Percentiles rank a stretch among this genome's conserved stretches.
These are phyloP conservation scores for Hypsibius dujardini DNA, from an alignment of 1,140 invertebrate genomes.

Conservation along the genomic window DNA sequence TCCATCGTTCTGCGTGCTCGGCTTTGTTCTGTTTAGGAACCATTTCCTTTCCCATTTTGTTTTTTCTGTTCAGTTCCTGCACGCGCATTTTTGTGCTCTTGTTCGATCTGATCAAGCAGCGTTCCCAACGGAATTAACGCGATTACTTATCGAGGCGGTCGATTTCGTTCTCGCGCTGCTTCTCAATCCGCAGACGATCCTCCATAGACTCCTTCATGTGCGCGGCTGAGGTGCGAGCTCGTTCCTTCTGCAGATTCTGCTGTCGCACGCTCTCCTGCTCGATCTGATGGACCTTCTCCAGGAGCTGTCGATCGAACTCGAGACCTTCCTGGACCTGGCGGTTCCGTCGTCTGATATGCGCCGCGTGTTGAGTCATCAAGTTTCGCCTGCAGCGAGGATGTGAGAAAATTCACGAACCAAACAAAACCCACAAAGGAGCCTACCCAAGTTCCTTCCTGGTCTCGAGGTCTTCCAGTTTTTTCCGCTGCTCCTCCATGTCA, in stretches of 20 bases:
- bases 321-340: slow-evolving; percentile 15
- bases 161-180: slow-evolving; percentile 2
- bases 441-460: background rate
- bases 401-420: too few relatives aligned
- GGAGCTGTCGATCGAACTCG: background rate
- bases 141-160: slow-evolving; percentile 5
- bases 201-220: slow-evolving; percentile 2
- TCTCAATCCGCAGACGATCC: background rate
- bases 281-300: background rate
- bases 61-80: too few relatives aligned
- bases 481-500: slow-evolving; percentile 10
- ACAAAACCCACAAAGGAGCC: too few relatives aligned
- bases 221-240: background rate
- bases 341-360: background rate
- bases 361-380: slow-evolving; percentile 8
- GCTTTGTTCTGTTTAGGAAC: too few relatives aligned
- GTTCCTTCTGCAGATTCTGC: background rate
- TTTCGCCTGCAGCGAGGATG: background rate
- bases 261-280: background rate
- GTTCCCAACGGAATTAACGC: background rate
- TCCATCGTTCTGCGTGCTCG: too few relatives aligned
- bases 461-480: slow-evolving; percentile 4
- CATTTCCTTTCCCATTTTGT: too few relatives aligned
- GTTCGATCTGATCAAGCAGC: too few relatives aligned
- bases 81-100: too few relatives aligned